Evolutionary conservation across 2,113 vertebrate species (phyloP), one percentile per base, ranked within the genome.

Genomic region (Ornithorhynchus anatinus): DNA sequence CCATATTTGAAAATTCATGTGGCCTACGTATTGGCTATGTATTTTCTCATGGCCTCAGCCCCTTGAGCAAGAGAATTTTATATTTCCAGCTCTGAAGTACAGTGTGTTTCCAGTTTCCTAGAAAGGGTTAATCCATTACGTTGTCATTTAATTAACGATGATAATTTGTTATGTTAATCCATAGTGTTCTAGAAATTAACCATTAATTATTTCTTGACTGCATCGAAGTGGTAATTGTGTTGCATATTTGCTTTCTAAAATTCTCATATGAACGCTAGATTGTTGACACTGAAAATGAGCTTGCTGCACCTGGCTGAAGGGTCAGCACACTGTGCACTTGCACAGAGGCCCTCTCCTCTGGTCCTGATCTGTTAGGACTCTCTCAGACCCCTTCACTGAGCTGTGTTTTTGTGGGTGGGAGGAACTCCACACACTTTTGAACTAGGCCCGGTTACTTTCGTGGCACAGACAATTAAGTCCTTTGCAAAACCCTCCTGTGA

Each of bases 1-100:
- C 72, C 79, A 69, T 86, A 71, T 71, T 83, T 87, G 85, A 71
- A 86, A 72, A 80, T 86, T 84, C 85, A 86, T 87, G 78, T 53
- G 20, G n/a, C 31, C 42, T 67, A 23, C 40, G 20, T n/a, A n/a
- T n/a, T 45, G 56, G 20, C 37, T 72, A 38, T 35, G 33, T 29
- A 10, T 63, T 57, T 72, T 75, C 33, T 53, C 61, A 35, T 69
- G 58, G 10, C 56, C 8, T 50, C 25, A 64, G 53, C 66, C 29
- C 66, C 66, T 83, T 70, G 37, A 59, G 33, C 45, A 48, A 25
- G 56, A 57, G 25, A 16, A n/a, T 39, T 37, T 78, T 58, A 40
- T 59, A 67, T 87, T 84, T 86, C 50, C 74, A 45, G 14, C 60
- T 58, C 57, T 89, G 74, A 79, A 81, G 67, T 69, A 76, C 77